phyloP scores from a whole-genome alignment of 2,113 vertebrate species.

The Phyllostomus hastatus region DNA sequence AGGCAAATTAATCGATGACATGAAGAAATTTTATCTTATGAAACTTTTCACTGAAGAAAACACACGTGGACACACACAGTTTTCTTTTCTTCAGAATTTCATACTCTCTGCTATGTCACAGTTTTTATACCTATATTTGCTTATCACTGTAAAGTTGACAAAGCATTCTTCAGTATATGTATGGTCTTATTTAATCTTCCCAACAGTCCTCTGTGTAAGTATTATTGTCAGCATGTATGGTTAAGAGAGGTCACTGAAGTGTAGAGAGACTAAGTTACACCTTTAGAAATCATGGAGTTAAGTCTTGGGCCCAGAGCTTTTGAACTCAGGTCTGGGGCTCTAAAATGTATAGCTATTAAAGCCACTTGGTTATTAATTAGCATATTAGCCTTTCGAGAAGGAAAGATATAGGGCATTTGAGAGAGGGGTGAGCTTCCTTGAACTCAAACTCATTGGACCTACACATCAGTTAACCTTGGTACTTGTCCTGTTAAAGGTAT shows the following conservation, averaged over 20 bases:
- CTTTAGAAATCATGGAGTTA: background rate
- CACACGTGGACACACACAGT: background rate
- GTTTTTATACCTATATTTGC: background rate
- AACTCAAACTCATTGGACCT: background rate
- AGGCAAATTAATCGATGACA: background rate
- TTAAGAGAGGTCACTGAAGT: background rate
- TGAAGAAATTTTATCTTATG: background rate
- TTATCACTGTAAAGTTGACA: background rate
- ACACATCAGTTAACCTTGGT: background rate
- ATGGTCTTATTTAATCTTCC: background rate
- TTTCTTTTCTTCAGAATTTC: conserved; percentile 18
- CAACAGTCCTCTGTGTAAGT: background rate
- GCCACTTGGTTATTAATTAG: background rate
- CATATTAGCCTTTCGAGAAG: background rate
- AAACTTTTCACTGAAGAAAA: background rate
- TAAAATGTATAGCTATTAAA: background rate
- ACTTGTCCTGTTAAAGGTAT: background rate
- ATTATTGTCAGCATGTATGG: background rate
- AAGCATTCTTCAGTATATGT: background rate
- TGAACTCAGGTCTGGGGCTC: background rate
- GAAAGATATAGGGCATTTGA: background rate
- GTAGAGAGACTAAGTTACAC: background rate
- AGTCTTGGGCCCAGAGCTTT: background rate
- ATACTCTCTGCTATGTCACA: background rate
- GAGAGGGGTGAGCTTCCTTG: background rate